Evolutionary conservation across 2,113 vertebrate species (phyloP).

Genomic region (Hippoglossus stenolepis): DNA sequence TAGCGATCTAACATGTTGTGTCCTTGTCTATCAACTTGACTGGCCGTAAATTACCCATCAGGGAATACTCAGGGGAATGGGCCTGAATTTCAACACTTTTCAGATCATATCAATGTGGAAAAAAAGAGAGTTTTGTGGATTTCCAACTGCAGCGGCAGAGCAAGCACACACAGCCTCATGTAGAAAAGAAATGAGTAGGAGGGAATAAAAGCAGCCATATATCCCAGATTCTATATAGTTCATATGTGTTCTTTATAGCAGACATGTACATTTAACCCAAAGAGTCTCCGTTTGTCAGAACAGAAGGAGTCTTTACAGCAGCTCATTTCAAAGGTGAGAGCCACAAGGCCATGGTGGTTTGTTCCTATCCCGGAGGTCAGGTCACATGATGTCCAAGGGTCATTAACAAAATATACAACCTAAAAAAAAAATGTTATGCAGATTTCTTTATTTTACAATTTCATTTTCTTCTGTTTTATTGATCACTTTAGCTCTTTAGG

Average conservation of each 20-base stretch:
- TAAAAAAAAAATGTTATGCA: no score
- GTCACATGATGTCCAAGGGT: no score
- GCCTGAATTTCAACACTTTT: constrained; percentile 36
- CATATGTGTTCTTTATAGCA: not conserved
- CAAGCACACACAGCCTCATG: not conserved
- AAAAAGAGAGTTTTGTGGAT: not conserved
- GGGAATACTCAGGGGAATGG: constrained; percentile 30
- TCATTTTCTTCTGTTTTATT: not conserved
- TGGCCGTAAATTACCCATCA: constrained; percentile 51
- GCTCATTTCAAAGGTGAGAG: not conserved
- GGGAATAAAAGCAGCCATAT: not conserved
- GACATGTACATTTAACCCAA: not conserved
- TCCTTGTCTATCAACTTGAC: constrained; percentile 55
- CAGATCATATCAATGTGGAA: constrained; percentile 6
- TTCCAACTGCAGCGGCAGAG: not conserved
- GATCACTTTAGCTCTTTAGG: not conserved
- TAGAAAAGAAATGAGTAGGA: not conserved
- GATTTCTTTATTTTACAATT: not conserved
- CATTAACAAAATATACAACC: no score
- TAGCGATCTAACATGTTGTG: constrained; percentile 36
- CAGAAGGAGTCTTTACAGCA: not conserved
- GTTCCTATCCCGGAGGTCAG: no score
- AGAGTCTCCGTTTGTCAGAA: not conserved
- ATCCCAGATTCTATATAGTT: not conserved
- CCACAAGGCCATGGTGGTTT: not conserved